A percentile compares a stretch with the other conserved stretches of the same genome.
These are phyloP conservation scores for Acrocyrtus sp. DNA, from an alignment of 2,888 invertebrate species.

Conservation along the genomic window DNA sequence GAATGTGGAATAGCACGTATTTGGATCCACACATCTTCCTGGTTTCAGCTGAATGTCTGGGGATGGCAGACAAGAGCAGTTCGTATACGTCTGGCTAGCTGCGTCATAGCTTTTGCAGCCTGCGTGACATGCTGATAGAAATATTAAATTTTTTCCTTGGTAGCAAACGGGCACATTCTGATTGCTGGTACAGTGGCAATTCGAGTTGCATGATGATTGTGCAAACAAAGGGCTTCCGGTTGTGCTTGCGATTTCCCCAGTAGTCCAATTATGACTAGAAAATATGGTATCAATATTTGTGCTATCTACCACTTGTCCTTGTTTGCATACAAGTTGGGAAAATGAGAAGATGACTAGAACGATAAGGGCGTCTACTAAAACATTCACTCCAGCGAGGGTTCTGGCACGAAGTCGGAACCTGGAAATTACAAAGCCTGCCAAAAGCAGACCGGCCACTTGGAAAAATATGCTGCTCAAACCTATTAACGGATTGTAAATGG, in stretches of 20 bases:
- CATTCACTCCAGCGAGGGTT: conserved; percentile 73
- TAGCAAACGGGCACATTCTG: conserved; percentile 76
- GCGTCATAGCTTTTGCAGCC: conserved; percentile 70
- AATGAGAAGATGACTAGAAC: conserved; percentile 70
- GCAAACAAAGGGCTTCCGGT: conserved; percentile 67
- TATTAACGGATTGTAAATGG: neutral
- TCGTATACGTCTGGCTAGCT: conserved; percentile 31
- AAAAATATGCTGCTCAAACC: conserved; percentile 69
- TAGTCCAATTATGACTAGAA: neutral
- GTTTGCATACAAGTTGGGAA: conserved; percentile 64
- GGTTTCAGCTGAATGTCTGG: conserved; percentile 30
- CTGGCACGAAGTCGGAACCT: conserved; percentile 72
- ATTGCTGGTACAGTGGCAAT: conserved; percentile 65
- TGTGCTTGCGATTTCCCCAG: conserved; percentile 67
- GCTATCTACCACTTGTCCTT: conserved; percentile 69
- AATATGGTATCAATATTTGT: conserved; percentile 46
- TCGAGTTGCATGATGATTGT: conserved; percentile 19
- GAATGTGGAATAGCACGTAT: conserved; percentile 57
- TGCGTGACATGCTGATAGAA: conserved; percentile 79
- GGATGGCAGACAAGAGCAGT: conserved; percentile 54
- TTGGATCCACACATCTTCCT: conserved; percentile 45
- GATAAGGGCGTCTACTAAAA: conserved; percentile 71
- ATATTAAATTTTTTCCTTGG: conserved; percentile 70
- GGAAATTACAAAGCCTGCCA: conserved; percentile 73
- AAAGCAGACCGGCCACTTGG: conserved; percentile 70